phyloP scores from a whole-genome alignment of 2,888 invertebrate genomes.

The Podabrus alpinus region DNA sequence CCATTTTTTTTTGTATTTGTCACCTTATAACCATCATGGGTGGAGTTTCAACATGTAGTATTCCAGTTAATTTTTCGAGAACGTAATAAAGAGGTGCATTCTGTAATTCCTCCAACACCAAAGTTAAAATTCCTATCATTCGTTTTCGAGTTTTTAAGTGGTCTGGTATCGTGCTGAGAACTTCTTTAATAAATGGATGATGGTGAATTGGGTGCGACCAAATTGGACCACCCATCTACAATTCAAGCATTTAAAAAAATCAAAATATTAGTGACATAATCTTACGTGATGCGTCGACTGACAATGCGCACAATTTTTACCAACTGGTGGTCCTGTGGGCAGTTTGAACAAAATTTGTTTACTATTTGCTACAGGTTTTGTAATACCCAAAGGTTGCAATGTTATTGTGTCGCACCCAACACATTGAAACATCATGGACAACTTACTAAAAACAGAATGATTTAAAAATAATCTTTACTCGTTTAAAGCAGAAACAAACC shows the following conservation, averaged over 20 bases:
- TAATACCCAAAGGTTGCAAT: slow-evolving; percentile 75
- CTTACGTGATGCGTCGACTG: slow-evolving; percentile 73
- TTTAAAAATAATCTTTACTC: background rate
- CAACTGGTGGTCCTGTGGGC: slow-evolving; percentile 71
- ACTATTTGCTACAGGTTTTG: slow-evolving; percentile 63
- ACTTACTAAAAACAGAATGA: slow-evolving; percentile 64
- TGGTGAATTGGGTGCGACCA: slow-evolving; percentile 90
- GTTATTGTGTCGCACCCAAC: slow-evolving; percentile 83
- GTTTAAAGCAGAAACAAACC: slow-evolving; percentile 56
- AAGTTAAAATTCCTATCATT: slow-evolving; percentile 77
- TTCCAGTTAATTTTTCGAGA: slow-evolving; percentile 75
- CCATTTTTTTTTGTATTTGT: slow-evolving; percentile 4
- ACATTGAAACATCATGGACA: slow-evolving; percentile 88
- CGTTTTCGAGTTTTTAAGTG: slow-evolving; percentile 73
- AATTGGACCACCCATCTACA: slow-evolving; percentile 88
- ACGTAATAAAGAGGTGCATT: slow-evolving; percentile 89
- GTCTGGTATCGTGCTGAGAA: slow-evolving; percentile 59
- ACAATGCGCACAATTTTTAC: slow-evolving; percentile 74
- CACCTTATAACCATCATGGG: slow-evolving; percentile 73
- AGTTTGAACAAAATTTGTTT: slow-evolving; percentile 66
- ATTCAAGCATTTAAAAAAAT: slow-evolving; percentile 18
- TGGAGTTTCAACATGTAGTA: slow-evolving; percentile 72
- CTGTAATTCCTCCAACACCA: slow-evolving; percentile 80
- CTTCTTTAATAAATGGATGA: slow-evolving; percentile 70
- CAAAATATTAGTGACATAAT: slow-evolving; percentile 25